Percentiles rank a stretch among this genome's conserved stretches.
Conservation (phyloP, 2,888 invertebrate genomes). For the Rotaria sp. region DNA sequence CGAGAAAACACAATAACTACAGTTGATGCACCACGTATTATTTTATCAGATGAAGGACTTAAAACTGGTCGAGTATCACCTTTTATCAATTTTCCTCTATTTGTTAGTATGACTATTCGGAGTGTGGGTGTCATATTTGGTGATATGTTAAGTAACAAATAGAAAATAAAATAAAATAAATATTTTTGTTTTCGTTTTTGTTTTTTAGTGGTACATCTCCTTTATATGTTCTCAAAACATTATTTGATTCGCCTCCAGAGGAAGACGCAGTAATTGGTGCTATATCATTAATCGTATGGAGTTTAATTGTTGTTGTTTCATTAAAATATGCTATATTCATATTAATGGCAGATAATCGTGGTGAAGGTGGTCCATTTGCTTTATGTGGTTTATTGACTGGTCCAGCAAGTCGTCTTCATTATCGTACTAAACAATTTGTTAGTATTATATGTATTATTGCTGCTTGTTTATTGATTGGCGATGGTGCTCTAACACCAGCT, state of each 20-base stretch:
- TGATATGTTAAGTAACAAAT: neutral
- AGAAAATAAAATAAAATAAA: neutral
- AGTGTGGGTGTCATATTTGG: neutral
- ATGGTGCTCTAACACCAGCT: slow-evolving; percentile 18
- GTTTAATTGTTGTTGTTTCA: slow-evolving; percentile 8
- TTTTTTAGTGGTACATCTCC: slow-evolving; percentile 12
- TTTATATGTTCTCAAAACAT: neutral
- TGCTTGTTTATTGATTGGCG: slow-evolving; percentile 12
- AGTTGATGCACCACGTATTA: neutral
- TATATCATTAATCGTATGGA: neutral
- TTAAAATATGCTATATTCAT: slow-evolving; percentile 3
- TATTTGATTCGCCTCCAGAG: neutral
- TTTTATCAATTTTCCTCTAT: neutral
- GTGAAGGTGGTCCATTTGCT: slow-evolving; percentile 22
- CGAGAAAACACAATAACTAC: neutral
- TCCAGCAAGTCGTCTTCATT: neutral
- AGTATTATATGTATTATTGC: neutral
- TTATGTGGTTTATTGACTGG: slow-evolving; percentile 14
- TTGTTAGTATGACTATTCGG: neutral
- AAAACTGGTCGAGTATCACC: slow-evolving; percentile 9
- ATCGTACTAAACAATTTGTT: slow-evolving; percentile 2
- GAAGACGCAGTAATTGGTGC: neutral
- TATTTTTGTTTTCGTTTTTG: neutral
- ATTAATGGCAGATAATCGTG: slow-evolving; percentile 27
- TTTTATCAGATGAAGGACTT: neutral